These are phyloP conservation scores for Drosophila subquinaria DNA, from an alignment of 2,888 invertebrate species.

Conservation along the genomic window DNA sequence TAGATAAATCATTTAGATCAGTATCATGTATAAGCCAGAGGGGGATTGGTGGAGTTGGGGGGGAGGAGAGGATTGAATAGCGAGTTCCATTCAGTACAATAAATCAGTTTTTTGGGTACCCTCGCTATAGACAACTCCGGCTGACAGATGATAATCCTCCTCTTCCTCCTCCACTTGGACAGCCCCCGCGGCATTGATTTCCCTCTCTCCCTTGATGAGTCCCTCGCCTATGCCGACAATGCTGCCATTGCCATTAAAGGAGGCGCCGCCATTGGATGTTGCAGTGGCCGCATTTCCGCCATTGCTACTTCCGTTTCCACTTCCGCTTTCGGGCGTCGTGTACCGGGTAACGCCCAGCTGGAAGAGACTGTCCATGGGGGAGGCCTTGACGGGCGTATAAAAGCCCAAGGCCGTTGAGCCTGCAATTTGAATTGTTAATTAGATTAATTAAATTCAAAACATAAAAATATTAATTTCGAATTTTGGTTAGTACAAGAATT, in stretches of 20 bases:
- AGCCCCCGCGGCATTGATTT: background rate
- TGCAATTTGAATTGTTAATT: slow-evolving; percentile 56
- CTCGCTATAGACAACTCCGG: slow-evolving; percentile 84
- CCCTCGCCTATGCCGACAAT: slow-evolving; percentile 64
- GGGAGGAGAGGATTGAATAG: slow-evolving; percentile 1
- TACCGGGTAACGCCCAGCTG: slow-evolving; percentile 91
- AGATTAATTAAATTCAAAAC: background rate
- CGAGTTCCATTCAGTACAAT: slow-evolving; percentile 77
- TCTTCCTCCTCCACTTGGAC: slow-evolving; percentile 45
- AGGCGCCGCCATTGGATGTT: background rate
- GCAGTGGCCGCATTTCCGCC: slow-evolving; percentile 30
- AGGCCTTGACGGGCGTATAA: slow-evolving; percentile 92
- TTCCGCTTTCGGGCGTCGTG: slow-evolving; percentile 55
- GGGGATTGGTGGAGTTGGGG: background rate
- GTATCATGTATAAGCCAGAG: slow-evolving; percentile 6
- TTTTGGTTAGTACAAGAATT: slow-evolving; percentile 10
- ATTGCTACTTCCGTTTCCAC: slow-evolving; percentile 26
- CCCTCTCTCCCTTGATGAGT: slow-evolving; percentile 50
- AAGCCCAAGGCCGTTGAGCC: slow-evolving; percentile 90
- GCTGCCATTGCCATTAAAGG: slow-evolving; percentile 51
- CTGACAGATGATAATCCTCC: slow-evolving; percentile 46
- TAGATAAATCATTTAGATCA: slow-evolving; percentile 22
- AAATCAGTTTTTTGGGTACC: slow-evolving; percentile 85
- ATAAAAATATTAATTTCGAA: background rate
- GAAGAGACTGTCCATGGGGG: slow-evolving; percentile 89